Conservation (phyloP, 1,140 invertebrate species). For the Cylas formicarius region DNA sequence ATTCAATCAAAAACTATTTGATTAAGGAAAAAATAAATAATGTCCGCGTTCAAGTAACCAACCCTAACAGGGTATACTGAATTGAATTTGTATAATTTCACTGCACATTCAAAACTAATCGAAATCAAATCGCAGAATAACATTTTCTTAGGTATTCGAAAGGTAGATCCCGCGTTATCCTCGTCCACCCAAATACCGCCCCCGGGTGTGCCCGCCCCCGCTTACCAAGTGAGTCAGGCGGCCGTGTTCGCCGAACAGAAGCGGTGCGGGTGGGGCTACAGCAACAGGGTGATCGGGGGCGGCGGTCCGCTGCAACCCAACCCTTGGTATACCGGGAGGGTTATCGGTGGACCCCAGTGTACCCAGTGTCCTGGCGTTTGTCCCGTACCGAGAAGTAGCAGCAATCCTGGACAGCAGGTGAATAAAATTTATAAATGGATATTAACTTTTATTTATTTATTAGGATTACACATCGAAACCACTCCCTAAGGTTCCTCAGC, state of each 20-base stretch:
- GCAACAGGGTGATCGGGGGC: slow-evolving; percentile 35
- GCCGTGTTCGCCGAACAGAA: slow-evolving; percentile 42
- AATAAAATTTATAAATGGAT: slow-evolving; percentile 2
- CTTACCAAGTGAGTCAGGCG: slow-evolving; percentile 31
- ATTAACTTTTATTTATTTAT: no score
- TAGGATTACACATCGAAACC: no score
- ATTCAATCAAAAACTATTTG: no score
- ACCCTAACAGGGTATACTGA: no score
- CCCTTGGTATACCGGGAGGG: slow-evolving; percentile 40
- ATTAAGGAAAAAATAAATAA: no score
- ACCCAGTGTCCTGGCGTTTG: slow-evolving; percentile 39
- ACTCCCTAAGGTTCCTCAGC: no score
- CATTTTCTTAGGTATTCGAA: slow-evolving; percentile 30
- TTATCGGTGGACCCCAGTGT: slow-evolving; percentile 36
- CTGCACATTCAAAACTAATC: no score
- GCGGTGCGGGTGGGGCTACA: slow-evolving; percentile 40
- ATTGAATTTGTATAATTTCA: no score
- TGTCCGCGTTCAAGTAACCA: no score
- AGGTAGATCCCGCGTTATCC: slow-evolving; percentile 29
- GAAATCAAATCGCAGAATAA: no score
- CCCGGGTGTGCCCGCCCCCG: slow-evolving; percentile 21
- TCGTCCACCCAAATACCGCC: slow-evolving; percentile 26
- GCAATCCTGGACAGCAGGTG: slow-evolving; percentile 35
- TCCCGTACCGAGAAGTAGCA: slow-evolving; percentile 39
- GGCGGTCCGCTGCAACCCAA: slow-evolving; percentile 19